Evolutionary conservation across 2,113 vertebrate genomes (phyloP).

Genomic region (Pachycephala philippinensis): DNA sequence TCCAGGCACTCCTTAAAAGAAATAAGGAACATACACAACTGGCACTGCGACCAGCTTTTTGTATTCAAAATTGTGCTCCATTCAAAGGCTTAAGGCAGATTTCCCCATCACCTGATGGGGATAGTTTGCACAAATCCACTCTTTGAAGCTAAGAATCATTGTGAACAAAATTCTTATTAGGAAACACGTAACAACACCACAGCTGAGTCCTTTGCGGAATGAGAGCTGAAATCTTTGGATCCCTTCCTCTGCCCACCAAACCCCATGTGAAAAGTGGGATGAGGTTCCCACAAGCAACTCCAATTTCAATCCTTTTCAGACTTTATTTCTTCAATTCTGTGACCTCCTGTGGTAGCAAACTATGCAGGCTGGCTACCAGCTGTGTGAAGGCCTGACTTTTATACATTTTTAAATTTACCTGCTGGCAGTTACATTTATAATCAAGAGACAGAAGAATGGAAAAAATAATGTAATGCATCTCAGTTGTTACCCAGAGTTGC

Average conservation of each 20-base stretch:
- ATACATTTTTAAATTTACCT: constrained; percentile 33
- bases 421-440: constrained; percentile 2
- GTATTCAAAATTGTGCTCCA: neutral
- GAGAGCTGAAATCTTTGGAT: neutral
- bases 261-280: neutral
- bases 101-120: neutral
- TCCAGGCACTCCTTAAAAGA: neutral
- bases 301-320: neutral
- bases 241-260: neutral
- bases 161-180: neutral
- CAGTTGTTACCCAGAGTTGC: neutral
- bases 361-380: neutral
- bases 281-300: neutral
- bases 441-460: neutral
- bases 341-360: neutral
- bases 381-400: neutral
- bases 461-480: neutral
- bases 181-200: neutral
- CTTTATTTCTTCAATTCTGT: neutral
- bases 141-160: neutral
- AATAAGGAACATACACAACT: neutral
- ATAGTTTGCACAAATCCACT: neutral
- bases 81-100: neutral
- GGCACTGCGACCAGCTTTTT: neutral
- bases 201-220: neutral